phyloP scores from a whole-genome alignment of 2,888 invertebrate species.

The Erpobdella octoculata region DNA sequence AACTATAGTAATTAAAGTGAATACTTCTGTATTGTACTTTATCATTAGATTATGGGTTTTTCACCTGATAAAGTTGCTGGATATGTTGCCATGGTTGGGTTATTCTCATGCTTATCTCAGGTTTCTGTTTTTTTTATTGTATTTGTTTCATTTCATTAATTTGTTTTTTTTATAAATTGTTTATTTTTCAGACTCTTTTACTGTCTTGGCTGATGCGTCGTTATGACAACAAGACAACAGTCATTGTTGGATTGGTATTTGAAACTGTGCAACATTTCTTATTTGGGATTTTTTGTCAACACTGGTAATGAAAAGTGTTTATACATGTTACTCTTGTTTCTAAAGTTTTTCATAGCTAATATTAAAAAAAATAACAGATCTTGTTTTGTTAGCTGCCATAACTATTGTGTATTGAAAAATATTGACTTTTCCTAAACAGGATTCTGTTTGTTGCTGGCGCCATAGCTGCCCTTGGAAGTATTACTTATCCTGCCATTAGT shows the following conservation, averaged over 20 bases:
- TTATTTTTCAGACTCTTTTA: constrained; percentile 52
- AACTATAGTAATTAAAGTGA: neutral
- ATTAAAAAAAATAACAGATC: no score
- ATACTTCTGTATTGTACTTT: neutral
- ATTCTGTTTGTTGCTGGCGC: constrained; percentile 99
- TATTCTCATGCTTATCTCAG: constrained; percentile 89
- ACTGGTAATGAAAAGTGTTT: constrained; percentile 76
- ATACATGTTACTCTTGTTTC: neutral
- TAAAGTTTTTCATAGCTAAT: neutral
- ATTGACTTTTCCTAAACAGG: constrained; percentile 57
- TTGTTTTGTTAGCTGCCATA: neutral
- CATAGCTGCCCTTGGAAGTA: constrained; percentile 85
- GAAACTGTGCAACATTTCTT: constrained; percentile 94
- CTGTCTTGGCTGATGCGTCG: constrained; percentile 71
- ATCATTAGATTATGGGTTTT: constrained; percentile 75
- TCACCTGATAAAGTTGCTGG: constrained; percentile 87
- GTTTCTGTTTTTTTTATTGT: constrained; percentile 54
- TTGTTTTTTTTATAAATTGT: constrained; percentile 17
- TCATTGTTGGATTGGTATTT: constrained; percentile 88
- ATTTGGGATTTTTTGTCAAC: constrained; percentile 91
- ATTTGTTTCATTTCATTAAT: neutral
- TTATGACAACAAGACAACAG: constrained; percentile 89
- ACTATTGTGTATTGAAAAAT: constrained; percentile 50
- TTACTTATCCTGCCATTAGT: constrained; percentile 96
- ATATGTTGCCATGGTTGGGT: constrained; percentile 92